Evolutionary conservation across 2,888 invertebrate genomes (phyloP).

Genomic region (Eupithecia tripunctaria): DNA sequence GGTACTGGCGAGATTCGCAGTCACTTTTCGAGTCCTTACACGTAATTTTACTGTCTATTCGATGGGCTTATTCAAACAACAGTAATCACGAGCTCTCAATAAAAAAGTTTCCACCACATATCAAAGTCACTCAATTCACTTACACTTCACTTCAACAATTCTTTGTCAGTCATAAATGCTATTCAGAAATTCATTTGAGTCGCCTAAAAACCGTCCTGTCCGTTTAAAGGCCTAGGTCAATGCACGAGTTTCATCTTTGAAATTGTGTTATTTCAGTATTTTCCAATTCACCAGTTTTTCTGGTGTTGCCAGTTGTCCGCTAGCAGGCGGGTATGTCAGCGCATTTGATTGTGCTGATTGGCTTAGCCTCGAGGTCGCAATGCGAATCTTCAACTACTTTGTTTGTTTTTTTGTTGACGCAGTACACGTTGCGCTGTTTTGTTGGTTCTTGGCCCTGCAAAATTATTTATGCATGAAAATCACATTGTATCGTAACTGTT

Average conservation of each 20-base stretch:
- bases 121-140: constrained; percentile 48
- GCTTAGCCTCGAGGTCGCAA: constrained; percentile 87
- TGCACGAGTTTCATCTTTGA: constrained; percentile 33
- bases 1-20: constrained; percentile 74
- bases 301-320: constrained; percentile 34
- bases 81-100: constrained; percentile 60
- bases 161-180: constrained; percentile 42
- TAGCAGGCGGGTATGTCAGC: constrained; percentile 78
- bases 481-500: too few species aligned
- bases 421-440: constrained; percentile 88
- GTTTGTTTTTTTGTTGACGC: constrained; percentile 90
- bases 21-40: constrained; percentile 71
- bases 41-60: constrained; percentile 72
- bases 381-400: constrained; percentile 88
- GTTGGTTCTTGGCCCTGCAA: constrained; percentile 82
- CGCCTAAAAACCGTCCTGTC: constrained; percentile 16
- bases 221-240: constrained; percentile 16
- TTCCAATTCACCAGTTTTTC: constrained; percentile 24
- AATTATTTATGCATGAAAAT: neutral
- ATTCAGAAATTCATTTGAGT: constrained; percentile 36
- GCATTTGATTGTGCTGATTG: constrained; percentile 88
- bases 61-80: constrained; percentile 74
- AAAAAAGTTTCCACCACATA: constrained; percentile 46
- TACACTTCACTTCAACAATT: constrained; percentile 49
- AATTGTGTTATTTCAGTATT: constrained; percentile 31